Evolutionary conservation across 1,140 invertebrate species (phyloP), one percentile per base, ranked within the genome.

Genomic region (Halesus radiatus): DNA sequence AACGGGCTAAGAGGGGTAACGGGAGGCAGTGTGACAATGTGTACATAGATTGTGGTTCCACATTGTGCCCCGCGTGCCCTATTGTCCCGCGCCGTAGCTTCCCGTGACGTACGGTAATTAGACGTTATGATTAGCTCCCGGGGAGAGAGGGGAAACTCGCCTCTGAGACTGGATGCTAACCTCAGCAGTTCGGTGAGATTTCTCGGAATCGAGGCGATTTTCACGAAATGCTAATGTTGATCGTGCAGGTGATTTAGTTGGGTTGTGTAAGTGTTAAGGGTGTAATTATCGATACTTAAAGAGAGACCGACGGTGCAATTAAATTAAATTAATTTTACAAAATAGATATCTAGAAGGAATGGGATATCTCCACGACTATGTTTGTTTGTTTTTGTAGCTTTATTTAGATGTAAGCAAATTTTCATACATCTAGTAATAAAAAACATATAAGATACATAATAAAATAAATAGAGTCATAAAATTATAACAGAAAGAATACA

Each of bases 11-110:
- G n/a, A n/a, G n/a, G n/a, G n/a, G n/a, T n/a, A n/a, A n/a, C n/a
- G 64, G 32, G 64, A 20, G 64, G 64, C 32, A 16, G 56, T 20
- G 68, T 72, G 45, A 72, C 68, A 72, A 72, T 72, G 50, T 72
- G 68, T 72, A 72, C 68, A 72, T 50, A 72, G 68, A 72, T 72
- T 72, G 68, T 72, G 68, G 68, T 23, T 52, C 18, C 50, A n/a
- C 50, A 72, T 72, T 72, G 68, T 72, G 68, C 68, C 68, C 68
- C 68, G 68, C 50, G 68, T 53, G 37, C 68, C 68, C 68, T 52
- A 72, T 72, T 72, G 68, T 72, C 68, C 68, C 68, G 68, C 52
- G 62, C 26, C 32, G 32, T 66, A 66, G 23, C 37, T 45, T 10
- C 37, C 37, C 37, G 37, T 45, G 62, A 66, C 62, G 62, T 66